Percentiles rank a stretch among this genome's conserved stretches.
Evolutionary conservation across 2,797 vertebrate genomes (phyloP).

Genomic region (Graptemys geographica): DNA sequence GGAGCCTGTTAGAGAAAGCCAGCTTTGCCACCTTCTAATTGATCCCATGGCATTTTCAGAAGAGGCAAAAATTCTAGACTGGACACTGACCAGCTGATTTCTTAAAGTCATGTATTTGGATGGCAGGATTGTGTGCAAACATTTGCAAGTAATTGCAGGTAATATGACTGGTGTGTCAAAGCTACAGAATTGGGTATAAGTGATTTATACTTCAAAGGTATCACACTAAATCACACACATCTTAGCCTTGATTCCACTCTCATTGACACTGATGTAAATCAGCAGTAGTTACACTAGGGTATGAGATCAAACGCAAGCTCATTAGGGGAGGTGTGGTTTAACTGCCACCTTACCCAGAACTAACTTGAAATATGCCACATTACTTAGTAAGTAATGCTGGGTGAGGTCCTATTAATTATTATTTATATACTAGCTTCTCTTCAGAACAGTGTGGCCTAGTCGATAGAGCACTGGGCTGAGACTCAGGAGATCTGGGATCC

Average conservation of each 20-base stretch:
- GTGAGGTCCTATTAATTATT: background rate
- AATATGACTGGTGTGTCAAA: background rate
- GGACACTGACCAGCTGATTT: slow-evolving; percentile 5
- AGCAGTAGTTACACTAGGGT: slow-evolving; percentile 30
- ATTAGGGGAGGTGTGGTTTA: background rate
- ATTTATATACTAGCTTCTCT: background rate
- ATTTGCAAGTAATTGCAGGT: slow-evolving; percentile 47
- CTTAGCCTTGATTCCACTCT: slow-evolving; percentile 14
- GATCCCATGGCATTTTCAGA: slow-evolving; percentile 15
- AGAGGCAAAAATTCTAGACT: slow-evolving; percentile 38
- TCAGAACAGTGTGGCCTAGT: background rate
- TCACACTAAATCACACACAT: slow-evolving; percentile 26
- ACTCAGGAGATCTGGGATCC: background rate
- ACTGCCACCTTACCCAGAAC: background rate
- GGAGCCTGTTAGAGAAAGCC: slow-evolving; percentile 13
- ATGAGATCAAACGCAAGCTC: background rate
- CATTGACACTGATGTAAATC: slow-evolving; percentile 6
- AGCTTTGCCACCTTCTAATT: slow-evolving; percentile 17
- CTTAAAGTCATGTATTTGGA: background rate
- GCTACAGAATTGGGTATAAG: slow-evolving; percentile 17
- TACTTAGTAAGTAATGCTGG: background rate
- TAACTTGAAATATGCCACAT: slow-evolving; percentile 8
- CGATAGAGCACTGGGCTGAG: background rate
- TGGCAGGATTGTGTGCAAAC: slow-evolving; percentile 12
- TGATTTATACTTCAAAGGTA: slow-evolving; percentile 52